phyloP scores from a whole-genome alignment of 2,888 invertebrate species.

The Neocrepidodera transversa region DNA sequence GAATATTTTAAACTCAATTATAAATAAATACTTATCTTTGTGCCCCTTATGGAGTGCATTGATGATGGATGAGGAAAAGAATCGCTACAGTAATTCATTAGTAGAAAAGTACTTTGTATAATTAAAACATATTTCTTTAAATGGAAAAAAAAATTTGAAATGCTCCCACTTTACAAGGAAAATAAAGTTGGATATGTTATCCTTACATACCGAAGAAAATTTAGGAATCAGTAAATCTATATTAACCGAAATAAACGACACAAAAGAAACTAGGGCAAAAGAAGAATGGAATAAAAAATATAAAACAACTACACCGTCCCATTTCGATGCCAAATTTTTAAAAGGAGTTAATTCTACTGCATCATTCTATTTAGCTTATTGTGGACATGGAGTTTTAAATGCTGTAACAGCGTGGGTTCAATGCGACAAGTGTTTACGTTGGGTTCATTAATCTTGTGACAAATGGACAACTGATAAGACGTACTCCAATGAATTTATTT shows the following conservation, averaged over 20 bases:
- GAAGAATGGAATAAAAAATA: neutral
- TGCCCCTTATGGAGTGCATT: slow-evolving; percentile 24
- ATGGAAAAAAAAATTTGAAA: neutral
- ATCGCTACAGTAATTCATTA: slow-evolving; percentile 16
- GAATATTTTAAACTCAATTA: neutral
- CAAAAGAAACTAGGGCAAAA: neutral
- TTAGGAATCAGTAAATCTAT: neutral
- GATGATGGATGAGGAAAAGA: slow-evolving; percentile 6
- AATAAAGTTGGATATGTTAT: neutral
- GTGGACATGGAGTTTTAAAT: slow-evolving; percentile 12
- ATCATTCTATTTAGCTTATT: slow-evolving; percentile 16
- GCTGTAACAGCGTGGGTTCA: slow-evolving; percentile 20
- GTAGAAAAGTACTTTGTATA: slow-evolving; percentile 26
- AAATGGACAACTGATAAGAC: neutral
- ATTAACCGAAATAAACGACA: neutral
- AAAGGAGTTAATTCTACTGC: neutral
- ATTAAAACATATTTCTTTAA: neutral
- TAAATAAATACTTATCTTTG: slow-evolving; percentile 25
- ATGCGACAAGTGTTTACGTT: slow-evolving; percentile 23
- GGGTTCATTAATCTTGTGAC: slow-evolving; percentile 26
- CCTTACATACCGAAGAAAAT: neutral
- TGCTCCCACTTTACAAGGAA: slow-evolving; percentile 7
- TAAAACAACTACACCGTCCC: neutral
- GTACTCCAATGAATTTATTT: slow-evolving; percentile 10
- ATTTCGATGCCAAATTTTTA: slow-evolving; percentile 2